Evolutionary conservation across 2,113 vertebrate genomes (phyloP).

Genomic region (Nyctibius bracteatus): DNA sequence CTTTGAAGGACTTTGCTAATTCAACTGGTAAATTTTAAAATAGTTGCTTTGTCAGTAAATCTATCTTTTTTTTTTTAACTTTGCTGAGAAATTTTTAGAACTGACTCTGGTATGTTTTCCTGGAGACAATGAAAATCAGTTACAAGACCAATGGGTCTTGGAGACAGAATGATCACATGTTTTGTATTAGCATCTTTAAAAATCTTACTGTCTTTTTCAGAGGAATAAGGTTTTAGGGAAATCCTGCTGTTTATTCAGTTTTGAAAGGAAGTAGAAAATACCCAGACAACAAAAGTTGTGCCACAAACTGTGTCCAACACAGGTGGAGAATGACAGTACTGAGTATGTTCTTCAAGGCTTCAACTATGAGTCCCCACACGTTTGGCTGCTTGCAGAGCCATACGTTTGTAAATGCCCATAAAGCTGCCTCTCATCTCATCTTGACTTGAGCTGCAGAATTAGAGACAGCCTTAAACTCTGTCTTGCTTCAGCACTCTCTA

Average conservation of each 20-base stretch:
- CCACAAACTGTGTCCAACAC: background rate
- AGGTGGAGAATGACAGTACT: background rate
- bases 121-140: background rate
- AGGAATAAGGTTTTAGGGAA: background rate
- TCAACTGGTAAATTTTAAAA: background rate
- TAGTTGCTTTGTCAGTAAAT: background rate
- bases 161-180: background rate
- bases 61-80: background rate
- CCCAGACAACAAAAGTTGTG: background rate
- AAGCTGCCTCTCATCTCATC: constrained; percentile 26
- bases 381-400: background rate
- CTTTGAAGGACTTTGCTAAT: background rate
- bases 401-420: background rate
- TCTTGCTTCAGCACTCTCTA: constrained; percentile 32
- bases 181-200: background rate
- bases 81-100: background rate
- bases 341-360: background rate
- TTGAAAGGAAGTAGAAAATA: background rate
- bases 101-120: background rate
- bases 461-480: constrained; percentile 20
- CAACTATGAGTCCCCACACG: fast-evolving
- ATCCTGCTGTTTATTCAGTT: background rate
- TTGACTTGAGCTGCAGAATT: constrained; percentile 37
- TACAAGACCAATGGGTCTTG: background rate
- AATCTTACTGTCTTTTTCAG: background rate